Conservation (phyloP, 2,797 vertebrate genomes). For the Ctenopoma multispine region DNA sequence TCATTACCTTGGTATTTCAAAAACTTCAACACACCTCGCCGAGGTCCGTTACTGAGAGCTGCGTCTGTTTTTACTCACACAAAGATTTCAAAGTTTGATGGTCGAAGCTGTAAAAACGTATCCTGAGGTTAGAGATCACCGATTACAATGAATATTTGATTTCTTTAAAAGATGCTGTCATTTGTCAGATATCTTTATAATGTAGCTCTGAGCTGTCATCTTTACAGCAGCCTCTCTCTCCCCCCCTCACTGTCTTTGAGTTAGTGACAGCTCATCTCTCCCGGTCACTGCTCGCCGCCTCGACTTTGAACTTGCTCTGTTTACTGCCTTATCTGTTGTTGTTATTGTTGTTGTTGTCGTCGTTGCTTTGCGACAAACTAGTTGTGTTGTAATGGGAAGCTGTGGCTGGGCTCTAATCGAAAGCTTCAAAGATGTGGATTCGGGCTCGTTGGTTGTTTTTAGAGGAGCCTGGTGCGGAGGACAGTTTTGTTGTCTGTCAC, state of each 20-base stretch:
- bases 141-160: constrained; percentile 80
- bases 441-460: constrained; percentile 36
- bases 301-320: constrained; percentile 79
- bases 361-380: constrained; percentile 44
- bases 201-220: constrained; percentile 69
- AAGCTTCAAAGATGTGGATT: constrained; percentile 73
- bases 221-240: constrained; percentile 28
- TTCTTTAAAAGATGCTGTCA: constrained; percentile 67
- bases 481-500: constrained; percentile 23
- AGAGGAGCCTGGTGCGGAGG: constrained; percentile 13
- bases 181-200: constrained; percentile 76
- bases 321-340: constrained; percentile 76
- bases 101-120: constrained; percentile 45
- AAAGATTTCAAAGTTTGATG: constrained; percentile 63
- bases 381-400: constrained; percentile 77
- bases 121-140: constrained; percentile 77
- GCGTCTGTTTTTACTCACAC: neutral
- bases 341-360: constrained; percentile 61
- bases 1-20: constrained; percentile 48
- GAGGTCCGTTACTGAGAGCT: constrained; percentile 4
- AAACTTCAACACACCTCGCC: constrained; percentile 6
- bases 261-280: constrained; percentile 81
- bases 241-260: constrained; percentile 69
- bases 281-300: constrained; percentile 73
- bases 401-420: constrained; percentile 64